Base-by-base conservation (phyloP, 2,113 vertebrate species). In the Halichoerus grypus region DNA sequence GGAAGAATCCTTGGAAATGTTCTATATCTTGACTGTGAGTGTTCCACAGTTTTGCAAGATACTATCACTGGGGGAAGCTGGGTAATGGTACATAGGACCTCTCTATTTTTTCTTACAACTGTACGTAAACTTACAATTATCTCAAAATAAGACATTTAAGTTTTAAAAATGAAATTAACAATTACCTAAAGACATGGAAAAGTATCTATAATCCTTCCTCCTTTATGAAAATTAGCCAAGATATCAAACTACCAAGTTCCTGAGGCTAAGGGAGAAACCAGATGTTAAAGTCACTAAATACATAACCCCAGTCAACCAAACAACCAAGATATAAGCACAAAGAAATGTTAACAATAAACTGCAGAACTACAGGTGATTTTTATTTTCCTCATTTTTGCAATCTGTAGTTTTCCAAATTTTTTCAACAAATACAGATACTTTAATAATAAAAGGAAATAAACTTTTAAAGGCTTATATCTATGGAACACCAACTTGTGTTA, bases 181-280 rank as follows among this genome's bases (percentile, higher is more conserved):
- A 82, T 22, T 85, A 93, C 36, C 77, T 88, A 74, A 77, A 88
- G 61, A 57, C 90, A 69, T 21, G 31, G 55, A 63, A 63, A 96
- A 93, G 49, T 80, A 81, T 84, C n/a, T 13, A 67, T 69, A 95
- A 93, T 79, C 33, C 3, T 16, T 14, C 39, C 19, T 36, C 5
- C 4, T 81, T 84, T 83, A 67, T 39, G 16, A 97, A 96, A 96
- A 83, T 71, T 79, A 90, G 46, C 53, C 19, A 86, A 93, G 81
- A 91, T 12, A 82, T 55, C 22, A 12, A 74, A 67, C 39, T 65
- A 91, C 63, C 19, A 93, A 65, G 39, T 72, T 33, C 15, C 61
- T 24, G 12, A 91, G 42, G 19, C 28, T 84, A 84, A 67, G 28
- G 67, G 42, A 53, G 61, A 94, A 87, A 84, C 3, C 14, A 82